phyloP scores from a whole-genome alignment of 2,888 invertebrate species.

The Oligia strigilis region DNA sequence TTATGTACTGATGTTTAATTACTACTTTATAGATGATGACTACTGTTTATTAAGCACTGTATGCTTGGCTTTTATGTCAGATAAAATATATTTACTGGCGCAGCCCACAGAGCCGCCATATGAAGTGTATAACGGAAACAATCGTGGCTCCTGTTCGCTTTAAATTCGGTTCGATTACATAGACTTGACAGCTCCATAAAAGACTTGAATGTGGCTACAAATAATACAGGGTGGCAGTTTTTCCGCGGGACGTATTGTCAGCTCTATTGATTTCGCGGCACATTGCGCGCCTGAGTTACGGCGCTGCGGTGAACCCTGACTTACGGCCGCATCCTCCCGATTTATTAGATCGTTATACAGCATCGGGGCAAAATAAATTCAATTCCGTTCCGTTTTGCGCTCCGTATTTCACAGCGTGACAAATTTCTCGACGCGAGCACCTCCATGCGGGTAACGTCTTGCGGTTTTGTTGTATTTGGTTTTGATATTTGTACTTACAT shows the following conservation, averaged over 20 bases:
- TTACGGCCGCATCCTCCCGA: conserved; percentile 82
- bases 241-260: conserved; percentile 72
- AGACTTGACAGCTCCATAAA: conserved; percentile 68
- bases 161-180: conserved; percentile 61
- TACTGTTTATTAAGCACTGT: conserved; percentile 40
- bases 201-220: conserved; percentile 56
- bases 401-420: conserved; percentile 84
- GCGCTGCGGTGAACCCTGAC: conserved; percentile 84
- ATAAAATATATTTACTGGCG: conserved; percentile 36
- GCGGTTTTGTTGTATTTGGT: conserved; percentile 71
- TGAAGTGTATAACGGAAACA: conserved; percentile 17
- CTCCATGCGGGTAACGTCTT: conserved; percentile 82
- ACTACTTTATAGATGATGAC: conserved; percentile 43
- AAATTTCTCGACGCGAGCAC: conserved; percentile 73
- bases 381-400: conserved; percentile 80
- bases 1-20: conserved; percentile 61
- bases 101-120: not conserved
- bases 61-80: conserved; percentile 25
- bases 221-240: conserved; percentile 62
- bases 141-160: conserved; percentile 26
- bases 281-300: conserved; percentile 87
- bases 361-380: conserved; percentile 86
- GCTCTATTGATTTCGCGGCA: conserved; percentile 89
- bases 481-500: conserved; percentile 58
- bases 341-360: conserved; percentile 88